Evolutionary conservation across 2,888 invertebrate genomes (phyloP).

Genomic region (Rosalia funebris): DNA sequence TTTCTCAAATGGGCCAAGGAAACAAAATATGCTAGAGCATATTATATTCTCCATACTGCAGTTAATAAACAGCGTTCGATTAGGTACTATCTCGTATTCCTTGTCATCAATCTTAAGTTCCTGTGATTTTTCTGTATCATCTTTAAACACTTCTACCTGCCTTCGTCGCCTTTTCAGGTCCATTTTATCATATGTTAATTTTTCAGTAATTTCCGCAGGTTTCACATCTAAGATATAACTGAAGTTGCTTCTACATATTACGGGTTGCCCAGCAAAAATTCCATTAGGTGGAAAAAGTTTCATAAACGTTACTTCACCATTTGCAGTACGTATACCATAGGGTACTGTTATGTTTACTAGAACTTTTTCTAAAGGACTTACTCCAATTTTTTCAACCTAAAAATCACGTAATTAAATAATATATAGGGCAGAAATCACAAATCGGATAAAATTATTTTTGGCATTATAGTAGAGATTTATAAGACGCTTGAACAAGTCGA

Average conservation of each 20-base stretch:
- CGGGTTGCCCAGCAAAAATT: constrained; percentile 48
- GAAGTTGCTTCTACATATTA: constrained; percentile 48
- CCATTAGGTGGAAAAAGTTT: constrained; percentile 45
- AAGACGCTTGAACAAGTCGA: too few relatives aligned
- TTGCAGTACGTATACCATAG: constrained; percentile 34
- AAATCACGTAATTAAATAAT: too few relatives aligned
- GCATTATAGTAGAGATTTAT: too few relatives aligned
- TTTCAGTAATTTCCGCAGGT: neutral
- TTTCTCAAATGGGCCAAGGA: constrained; percentile 56
- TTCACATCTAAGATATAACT: constrained; percentile 36
- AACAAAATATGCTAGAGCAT: constrained; percentile 59
- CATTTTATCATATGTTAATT: neutral
- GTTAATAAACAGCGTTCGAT: constrained; percentile 57
- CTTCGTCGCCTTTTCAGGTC: constrained; percentile 11
- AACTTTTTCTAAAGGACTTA: constrained; percentile 60
- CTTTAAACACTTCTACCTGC: constrained; percentile 34
- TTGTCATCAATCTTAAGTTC: constrained; percentile 30
- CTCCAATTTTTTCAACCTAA: constrained; percentile 60
- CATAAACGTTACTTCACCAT: constrained; percentile 40
- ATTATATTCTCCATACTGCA: constrained; percentile 55
- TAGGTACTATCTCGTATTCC: constrained; percentile 32
- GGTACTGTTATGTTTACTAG: constrained; percentile 58
- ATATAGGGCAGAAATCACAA: neutral
- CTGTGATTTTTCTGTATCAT: constrained; percentile 27
- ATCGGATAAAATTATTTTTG: neutral